Percentiles rank a stretch among this genome's conserved stretches.
Evolutionary conservation across 2,113 vertebrate species (phyloP).

Genomic region (Apeltes quadracus): DNA sequence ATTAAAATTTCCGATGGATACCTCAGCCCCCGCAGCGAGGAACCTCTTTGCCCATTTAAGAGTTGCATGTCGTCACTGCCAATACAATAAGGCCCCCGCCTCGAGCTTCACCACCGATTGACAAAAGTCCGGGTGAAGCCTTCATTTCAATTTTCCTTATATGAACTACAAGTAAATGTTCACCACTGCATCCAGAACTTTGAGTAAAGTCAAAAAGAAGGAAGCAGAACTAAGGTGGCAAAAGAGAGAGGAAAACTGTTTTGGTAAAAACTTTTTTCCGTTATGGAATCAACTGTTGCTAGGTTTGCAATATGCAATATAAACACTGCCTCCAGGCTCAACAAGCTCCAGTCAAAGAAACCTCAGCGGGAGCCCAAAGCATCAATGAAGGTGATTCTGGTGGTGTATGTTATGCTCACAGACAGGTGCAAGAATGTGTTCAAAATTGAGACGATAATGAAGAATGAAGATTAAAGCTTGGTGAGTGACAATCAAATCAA

Average conservation of each 20-base stretch:
- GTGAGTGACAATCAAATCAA: slow-evolving; percentile 17
- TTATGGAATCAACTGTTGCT: slow-evolving; percentile 38
- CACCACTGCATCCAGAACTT: background rate
- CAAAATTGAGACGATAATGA: slow-evolving; percentile 8
- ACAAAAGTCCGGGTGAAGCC: background rate
- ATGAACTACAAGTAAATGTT: background rate
- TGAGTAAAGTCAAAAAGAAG: slow-evolving; percentile 13
- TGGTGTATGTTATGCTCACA: slow-evolving; percentile 31
- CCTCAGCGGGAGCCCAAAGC: slow-evolving; percentile 30
- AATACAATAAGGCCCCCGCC: background rate
- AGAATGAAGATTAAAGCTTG: slow-evolving; percentile 14
- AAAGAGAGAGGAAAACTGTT: slow-evolving; percentile 24
- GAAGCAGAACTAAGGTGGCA: slow-evolving; percentile 17
- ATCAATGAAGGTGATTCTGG: slow-evolving; percentile 39
- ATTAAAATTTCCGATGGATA: slow-evolving; percentile 49
- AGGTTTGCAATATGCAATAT: slow-evolving; percentile 54
- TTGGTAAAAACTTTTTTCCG: slow-evolving; percentile 16
- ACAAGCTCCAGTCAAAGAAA: slow-evolving; percentile 44
- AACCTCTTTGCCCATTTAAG: background rate
- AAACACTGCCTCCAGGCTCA: slow-evolving; percentile 55
- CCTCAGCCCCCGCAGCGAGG: background rate
- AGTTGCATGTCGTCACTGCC: background rate
- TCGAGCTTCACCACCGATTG: background rate
- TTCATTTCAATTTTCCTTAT: background rate
- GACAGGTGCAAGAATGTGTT: slow-evolving; percentile 3